These are phyloP conservation scores for Pangasianodon gigas DNA, from an alignment of 2,113 vertebrate species.

Conservation along the genomic window DNA sequence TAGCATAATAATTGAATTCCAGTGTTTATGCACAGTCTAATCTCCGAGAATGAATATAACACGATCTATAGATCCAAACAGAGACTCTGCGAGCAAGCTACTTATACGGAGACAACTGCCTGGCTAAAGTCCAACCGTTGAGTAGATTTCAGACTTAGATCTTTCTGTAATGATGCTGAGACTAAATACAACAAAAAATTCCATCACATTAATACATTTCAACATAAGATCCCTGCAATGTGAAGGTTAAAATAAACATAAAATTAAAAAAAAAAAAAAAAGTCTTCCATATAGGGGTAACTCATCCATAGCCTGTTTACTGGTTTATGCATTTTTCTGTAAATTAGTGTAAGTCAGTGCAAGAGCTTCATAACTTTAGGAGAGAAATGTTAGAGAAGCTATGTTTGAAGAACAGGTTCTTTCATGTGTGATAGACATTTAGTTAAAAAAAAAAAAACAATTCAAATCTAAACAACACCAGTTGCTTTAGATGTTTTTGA, in stretches of 20 bases:
- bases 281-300: neutral
- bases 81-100: neutral
- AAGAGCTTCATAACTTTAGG: neutral
- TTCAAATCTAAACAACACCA: neutral
- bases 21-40: constrained; percentile 5
- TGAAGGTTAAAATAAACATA: neutral
- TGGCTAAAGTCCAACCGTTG: neutral
- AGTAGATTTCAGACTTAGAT: neutral
- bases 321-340: neutral
- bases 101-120: neutral
- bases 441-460: neutral
- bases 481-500: neutral
- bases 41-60: neutral
- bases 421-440: neutral
- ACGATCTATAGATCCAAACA: neutral
- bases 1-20: neutral
- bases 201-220: neutral
- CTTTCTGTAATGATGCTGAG: neutral
- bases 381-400: neutral
- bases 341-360: neutral
- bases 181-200: neutral
- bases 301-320: neutral
- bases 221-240: neutral
- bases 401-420: neutral
- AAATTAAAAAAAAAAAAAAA: neutral